Base-by-base conservation (phyloP, 2,797 vertebrate genomes). In the Anisognathus igniventris region DNA sequence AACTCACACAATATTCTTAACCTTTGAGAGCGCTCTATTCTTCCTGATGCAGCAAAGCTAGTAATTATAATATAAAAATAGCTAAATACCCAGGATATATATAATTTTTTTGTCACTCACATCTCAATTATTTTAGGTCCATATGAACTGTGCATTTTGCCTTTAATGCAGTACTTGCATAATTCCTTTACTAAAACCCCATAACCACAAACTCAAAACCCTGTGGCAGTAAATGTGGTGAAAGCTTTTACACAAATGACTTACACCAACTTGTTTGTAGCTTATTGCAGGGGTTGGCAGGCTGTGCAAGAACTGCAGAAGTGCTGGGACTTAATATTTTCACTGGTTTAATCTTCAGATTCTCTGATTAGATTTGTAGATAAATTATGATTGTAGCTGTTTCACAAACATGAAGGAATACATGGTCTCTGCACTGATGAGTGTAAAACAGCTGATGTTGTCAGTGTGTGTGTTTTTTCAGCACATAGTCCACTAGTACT, bases 61-160 rank as follows among this genome's bases (percentile, higher is more conserved):
- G 81, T 94, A 96, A 97, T 97, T 97, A 95, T 71, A 86, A 95
- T 75, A 93, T 93, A 96, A 97, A 97, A 98, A 97, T 96, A 97
- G 91, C 80, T 88, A 95, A 96, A 97, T 93, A 94, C 70, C 75
- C 66, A 94, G 81, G 42, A 62, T 87, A 82, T 62, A 95, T 96
- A 65, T 93, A 96, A 97, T 97, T 96, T 96, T 91, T 95, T 91
- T 96, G 95, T 96, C 97, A 97, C 75, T 97, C 94, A 92, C n/a
- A 94, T 94, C 88, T 97, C 92, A 95, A 86, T 96, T 97, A 96
- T 94, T 97, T 97, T 92, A 91, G 70, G 90, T 93, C 83, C 72
- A 40, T 19, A n/a, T 48, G 72, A 94, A 94, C 64, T 87, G 47
- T 61, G 35, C 17, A 64, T 93, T 86, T 92, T 86, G 14, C 12